phyloP scores from a whole-genome alignment of 2,888 invertebrate species.

The Exocentrus adspersus region DNA sequence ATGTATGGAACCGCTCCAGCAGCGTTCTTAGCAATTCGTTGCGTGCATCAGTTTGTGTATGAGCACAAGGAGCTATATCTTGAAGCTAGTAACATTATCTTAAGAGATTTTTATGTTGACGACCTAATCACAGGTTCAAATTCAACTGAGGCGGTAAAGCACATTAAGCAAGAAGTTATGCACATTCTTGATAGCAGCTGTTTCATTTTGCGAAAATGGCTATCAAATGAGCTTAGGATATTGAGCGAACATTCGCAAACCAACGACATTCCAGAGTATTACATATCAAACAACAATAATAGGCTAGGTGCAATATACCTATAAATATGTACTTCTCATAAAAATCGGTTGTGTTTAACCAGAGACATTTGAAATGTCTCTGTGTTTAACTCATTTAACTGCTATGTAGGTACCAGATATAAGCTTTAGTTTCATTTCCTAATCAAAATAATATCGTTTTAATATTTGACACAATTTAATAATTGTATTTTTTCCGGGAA shows the following conservation, averaged over 20 bases:
- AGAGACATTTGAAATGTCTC: too few relatives aligned
- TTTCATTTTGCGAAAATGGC: slow-evolving; percentile 4
- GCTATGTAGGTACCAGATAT: too few relatives aligned
- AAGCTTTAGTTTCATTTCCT: too few relatives aligned
- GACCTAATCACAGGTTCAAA: slow-evolving; percentile 2
- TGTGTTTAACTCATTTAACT: too few relatives aligned
- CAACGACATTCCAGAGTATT: not conserved
- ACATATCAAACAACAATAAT: not conserved
- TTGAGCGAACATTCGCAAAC: not conserved
- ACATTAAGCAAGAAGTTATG: not conserved
- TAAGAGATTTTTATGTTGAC: slow-evolving; percentile 9
- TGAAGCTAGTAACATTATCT: slow-evolving; percentile 2
- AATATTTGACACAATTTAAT: too few relatives aligned
- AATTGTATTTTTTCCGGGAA: too few relatives aligned
- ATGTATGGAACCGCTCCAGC: slow-evolving; percentile 12
- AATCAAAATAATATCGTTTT: too few relatives aligned
- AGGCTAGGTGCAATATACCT: too few relatives aligned
- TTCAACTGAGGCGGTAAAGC: not conserved
- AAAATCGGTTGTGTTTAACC: not conserved
- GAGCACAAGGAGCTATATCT: not conserved
- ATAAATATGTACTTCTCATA: too few relatives aligned
- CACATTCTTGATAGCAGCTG: not conserved
- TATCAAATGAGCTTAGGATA: not conserved
- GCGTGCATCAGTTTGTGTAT: not conserved
- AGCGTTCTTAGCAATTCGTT: slow-evolving; percentile 9